These are phyloP conservation scores for Pluvianellus socialis DNA, from an alignment of 2,113 vertebrate genomes.

Conservation along the genomic window DNA sequence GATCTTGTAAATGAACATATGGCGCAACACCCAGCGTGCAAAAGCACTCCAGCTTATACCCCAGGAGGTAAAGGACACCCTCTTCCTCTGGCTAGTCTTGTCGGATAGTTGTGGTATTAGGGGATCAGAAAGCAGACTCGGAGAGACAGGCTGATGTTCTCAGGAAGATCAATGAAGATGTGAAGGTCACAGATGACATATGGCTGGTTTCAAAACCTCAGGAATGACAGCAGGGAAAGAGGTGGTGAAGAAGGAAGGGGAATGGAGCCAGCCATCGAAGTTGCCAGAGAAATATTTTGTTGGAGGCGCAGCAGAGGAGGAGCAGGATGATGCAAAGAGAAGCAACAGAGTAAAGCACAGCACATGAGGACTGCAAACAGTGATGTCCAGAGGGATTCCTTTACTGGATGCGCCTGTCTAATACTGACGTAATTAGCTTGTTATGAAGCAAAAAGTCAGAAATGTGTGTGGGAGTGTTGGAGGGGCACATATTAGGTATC, in stretches of 20 bases:
- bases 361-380: neutral
- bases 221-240: slow-evolving; percentile 43
- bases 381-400: neutral
- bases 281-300: slow-evolving; percentile 13
- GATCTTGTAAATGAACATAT: neutral
- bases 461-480: neutral
- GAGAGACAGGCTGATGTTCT: slow-evolving; percentile 1
- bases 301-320: slow-evolving; percentile 13
- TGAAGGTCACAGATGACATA: slow-evolving; percentile 39
- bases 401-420: neutral
- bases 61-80: neutral
- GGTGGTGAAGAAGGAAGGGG: slow-evolving; percentile 12
- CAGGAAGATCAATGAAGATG: slow-evolving; percentile 24
- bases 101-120: neutral
- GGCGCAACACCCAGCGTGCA: neutral
- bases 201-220: slow-evolving; percentile 46
- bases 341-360: neutral
- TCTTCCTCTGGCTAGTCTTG: neutral
- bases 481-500: neutral
- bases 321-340: neutral
- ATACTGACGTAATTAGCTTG: neutral
- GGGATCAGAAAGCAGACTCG: neutral
- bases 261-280: neutral
- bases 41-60: neutral
- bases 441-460: neutral